phyloP scores from a whole-genome alignment of 2,888 invertebrate genomes.

The Hipparchia sbordonii region DNA sequence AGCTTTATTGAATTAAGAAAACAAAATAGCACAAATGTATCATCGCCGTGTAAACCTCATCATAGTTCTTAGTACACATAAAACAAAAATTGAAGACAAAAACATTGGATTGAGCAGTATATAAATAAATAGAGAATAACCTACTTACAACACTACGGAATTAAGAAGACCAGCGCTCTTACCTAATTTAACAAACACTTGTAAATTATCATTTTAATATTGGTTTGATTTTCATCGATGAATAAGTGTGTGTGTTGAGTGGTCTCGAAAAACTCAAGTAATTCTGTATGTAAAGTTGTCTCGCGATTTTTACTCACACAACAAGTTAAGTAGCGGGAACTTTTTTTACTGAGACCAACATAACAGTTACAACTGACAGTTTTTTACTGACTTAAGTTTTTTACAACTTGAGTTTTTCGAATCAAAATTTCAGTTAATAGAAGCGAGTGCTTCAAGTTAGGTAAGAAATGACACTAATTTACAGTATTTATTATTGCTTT shows the following conservation, averaged over 20 bases:
- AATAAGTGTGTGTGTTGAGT: not conserved
- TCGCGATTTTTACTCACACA: no score
- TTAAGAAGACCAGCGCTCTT: constrained; percentile 15
- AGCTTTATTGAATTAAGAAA: not conserved
- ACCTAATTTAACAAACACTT: not conserved
- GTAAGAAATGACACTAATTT: constrained; percentile 17
- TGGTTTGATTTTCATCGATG: not conserved
- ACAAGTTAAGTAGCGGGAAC: no score
- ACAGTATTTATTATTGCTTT: constrained; percentile 38
- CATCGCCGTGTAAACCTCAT: not conserved
- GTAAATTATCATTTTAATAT: not conserved
- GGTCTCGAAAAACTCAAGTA: not conserved
- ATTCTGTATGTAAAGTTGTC: not conserved
- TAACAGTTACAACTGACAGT: no score
- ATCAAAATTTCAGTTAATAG: not conserved
- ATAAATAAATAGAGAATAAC: constrained; percentile 59
- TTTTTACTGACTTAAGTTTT: no score
- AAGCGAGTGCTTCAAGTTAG: constrained; percentile 10
- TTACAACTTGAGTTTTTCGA: not conserved
- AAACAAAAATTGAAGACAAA: constrained; percentile 10
- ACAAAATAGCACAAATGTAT: not conserved
- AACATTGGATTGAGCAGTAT: constrained; percentile 58
- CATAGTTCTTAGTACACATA: constrained; percentile 1
- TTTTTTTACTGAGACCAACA: no score
- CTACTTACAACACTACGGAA: constrained; percentile 54